Evolutionary conservation across 1,140 invertebrate species (phyloP), one percentile per base, ranked within the genome.

Genomic region (Drosophila grimshawi): DNA sequence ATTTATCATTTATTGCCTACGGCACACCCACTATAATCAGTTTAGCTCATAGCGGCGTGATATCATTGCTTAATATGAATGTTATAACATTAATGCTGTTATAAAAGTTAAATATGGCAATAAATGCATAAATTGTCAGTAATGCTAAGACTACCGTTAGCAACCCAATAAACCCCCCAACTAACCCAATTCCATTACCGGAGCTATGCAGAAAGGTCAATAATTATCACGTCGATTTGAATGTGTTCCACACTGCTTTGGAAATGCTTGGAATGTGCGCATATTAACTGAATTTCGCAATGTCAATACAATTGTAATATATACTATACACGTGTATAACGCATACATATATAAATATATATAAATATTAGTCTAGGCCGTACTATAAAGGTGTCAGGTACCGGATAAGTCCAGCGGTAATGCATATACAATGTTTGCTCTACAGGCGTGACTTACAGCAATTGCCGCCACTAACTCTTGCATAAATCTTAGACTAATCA

Each of bases 381-480:
- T 29, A 27, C 48, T 5, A 52, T 65, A 64, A 65, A 75, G 45
- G 6, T 70, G 46, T 63, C 64, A 43, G 57, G 43, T 33, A 65
- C 41, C 48, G 10, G n/a, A 59, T 53, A 33, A 65, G 53, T 19
- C 11, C 56, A 11, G 33, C 48, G 27, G n/a, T 43, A 62, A 74
- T 57, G 56, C 51, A 39, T 3, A n/a, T 32, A 43, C 69, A 62
- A 39, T 68, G 56, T 41, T 49, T 41, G 33, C 33, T 33, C 2
- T 53, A 11, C 33, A 81, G 80, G 80, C 77, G 83, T 89, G 83
- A 86, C 85, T 86, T 86, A 86, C 83, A 88, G 53, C 69, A 73
- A 8, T 63, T 32, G 11, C 60, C 61, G 33, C n/a, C 27, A 29
- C 64, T 61, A 75, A 71, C 49, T 79, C 64, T 52, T 37, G 35